These are phyloP conservation scores for Mormyrops boulengeri DNA, from an alignment of 2,797 vertebrate species.

Conservation along the genomic window DNA sequence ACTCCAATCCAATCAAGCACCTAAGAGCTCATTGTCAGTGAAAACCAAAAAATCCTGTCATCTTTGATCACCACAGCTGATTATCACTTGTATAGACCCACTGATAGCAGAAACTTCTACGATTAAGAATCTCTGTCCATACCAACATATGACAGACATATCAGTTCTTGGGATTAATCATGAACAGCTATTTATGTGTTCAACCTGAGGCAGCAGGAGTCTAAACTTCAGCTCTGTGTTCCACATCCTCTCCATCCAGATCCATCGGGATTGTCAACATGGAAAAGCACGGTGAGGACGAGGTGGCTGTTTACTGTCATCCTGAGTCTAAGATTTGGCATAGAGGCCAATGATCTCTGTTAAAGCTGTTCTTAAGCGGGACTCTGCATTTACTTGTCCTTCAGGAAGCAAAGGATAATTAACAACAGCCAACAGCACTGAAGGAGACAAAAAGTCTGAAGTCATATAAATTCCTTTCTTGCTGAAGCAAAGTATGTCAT, in stretches of 20 bases:
- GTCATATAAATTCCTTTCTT: not conserved
- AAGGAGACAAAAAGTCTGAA: constrained; percentile 5
- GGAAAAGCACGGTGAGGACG: not conserved
- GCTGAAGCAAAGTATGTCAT: not conserved
- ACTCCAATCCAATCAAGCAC: not conserved
- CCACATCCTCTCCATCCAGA: not conserved
- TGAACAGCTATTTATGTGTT: not conserved
- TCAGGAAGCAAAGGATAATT: not conserved
- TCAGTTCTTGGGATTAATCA: not conserved
- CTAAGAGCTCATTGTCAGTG: not conserved
- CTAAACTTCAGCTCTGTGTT: not conserved
- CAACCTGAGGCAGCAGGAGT: not conserved
- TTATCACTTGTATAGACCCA: not conserved
- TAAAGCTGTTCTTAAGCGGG: not conserved
- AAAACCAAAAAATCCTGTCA: not conserved
- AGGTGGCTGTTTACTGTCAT: not conserved
- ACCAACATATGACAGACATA: not conserved
- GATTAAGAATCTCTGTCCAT: not conserved
- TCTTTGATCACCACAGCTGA: not conserved
- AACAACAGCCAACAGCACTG: constrained; percentile 3
- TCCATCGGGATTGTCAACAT: not conserved
- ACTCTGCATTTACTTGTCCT: not conserved
- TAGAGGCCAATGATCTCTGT: not conserved
- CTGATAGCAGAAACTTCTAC: not conserved
- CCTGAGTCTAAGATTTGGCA: not conserved